Evolutionary conservation across 2,888 invertebrate species (phyloP).

Genomic region (Neocrepidodera transversa): DNA sequence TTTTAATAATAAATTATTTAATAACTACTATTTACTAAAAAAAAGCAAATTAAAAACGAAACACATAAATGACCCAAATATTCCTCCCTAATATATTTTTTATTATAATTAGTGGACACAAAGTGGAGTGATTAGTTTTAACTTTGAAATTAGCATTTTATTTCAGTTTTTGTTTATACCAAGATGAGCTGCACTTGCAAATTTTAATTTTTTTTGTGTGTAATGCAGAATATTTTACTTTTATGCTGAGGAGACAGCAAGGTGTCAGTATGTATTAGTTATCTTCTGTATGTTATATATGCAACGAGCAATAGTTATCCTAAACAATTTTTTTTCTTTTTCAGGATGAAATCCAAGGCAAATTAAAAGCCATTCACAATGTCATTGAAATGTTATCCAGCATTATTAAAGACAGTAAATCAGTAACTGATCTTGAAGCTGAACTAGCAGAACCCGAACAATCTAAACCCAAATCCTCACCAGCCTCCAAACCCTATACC

Average conservation of each 20-base stretch:
- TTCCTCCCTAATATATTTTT: background rate
- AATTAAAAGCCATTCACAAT: constrained; percentile 83
- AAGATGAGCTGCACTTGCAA: background rate
- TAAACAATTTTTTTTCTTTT: constrained; percentile 44
- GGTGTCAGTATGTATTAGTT: constrained; percentile 50
- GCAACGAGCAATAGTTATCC: background rate
- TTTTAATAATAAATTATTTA: background rate
- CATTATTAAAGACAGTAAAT: constrained; percentile 78
- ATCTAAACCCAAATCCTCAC: constrained; percentile 1
- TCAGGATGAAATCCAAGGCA: constrained; percentile 79
- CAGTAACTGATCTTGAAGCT: constrained; percentile 58
- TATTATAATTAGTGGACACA: constrained; percentile 3
- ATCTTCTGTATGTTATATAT: constrained; percentile 27
- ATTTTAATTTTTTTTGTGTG: constrained; percentile 1
- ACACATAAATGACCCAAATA: too few relatives aligned
- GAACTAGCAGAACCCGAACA: constrained; percentile 35
- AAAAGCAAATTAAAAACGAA: background rate
- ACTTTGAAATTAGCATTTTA: constrained; percentile 1
- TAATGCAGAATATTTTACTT: background rate
- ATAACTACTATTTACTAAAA: background rate
- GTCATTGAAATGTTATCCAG: constrained; percentile 88
- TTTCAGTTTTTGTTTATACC: background rate
- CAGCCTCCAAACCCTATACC: background rate
- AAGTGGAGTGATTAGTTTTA: constrained; percentile 9
- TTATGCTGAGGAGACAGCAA: constrained; percentile 21